phyloP scores from a whole-genome alignment of 2,113 vertebrate genomes.

The Capricornis sumatraensis region DNA sequence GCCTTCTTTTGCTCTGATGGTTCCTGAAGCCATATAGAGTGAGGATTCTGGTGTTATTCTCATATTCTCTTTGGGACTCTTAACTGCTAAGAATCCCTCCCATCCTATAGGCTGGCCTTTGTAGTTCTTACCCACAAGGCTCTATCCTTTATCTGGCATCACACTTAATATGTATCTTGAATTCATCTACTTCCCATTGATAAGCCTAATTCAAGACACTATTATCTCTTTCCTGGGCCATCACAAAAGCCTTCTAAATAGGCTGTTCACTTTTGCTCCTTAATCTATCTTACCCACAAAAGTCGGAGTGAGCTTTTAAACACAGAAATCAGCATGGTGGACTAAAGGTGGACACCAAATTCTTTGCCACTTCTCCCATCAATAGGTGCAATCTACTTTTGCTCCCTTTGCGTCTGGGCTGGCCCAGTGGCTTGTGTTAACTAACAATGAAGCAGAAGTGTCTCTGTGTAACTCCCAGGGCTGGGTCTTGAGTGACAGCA shows the following conservation, averaged over 20 bases:
- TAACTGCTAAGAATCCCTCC: background rate
- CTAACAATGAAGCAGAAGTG: rapidly evolving
- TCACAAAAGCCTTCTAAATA: background rate
- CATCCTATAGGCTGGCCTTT: background rate
- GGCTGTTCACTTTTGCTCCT: background rate
- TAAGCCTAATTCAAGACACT: background rate
- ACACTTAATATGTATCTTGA: background rate
- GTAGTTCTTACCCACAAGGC: background rate
- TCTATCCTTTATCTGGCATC: background rate
- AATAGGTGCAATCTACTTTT: background rate
- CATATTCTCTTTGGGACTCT: background rate
- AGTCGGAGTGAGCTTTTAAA: background rate
- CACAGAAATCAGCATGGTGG: background rate
- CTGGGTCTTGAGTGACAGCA: background rate
- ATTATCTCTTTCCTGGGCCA: background rate
- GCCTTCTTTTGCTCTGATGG: rapidly evolving
- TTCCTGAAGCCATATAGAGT: rapidly evolving
- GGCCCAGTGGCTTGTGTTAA: background rate
- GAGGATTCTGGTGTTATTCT: background rate
- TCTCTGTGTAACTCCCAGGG: too few relatives aligned
- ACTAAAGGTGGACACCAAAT: background rate
- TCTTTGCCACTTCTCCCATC: background rate
- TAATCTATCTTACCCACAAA: background rate
- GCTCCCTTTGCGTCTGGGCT: background rate
- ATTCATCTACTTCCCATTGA: background rate